Base-by-base conservation (phyloP, 2,888 invertebrate species). In the Drosophila greeni region DNA sequence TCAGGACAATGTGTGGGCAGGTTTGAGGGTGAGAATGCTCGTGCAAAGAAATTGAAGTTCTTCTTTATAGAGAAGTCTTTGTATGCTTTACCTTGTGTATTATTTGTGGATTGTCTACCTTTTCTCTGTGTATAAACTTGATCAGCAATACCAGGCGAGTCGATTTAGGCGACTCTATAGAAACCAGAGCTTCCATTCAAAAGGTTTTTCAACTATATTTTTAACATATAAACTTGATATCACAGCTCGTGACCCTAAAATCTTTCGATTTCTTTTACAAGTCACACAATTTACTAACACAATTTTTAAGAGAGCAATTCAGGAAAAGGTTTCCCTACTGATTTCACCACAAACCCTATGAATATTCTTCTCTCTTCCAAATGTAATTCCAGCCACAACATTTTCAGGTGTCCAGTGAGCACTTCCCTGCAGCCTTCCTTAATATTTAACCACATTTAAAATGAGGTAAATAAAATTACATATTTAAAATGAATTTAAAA, bases 401-500 rank as follows among this genome's bases (percentile, higher is more conserved):
- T 42, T 42, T 11, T 5, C 24, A n/a, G n/a, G 11, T 26, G 43
- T 12, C 26, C 43, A 16, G 16, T 16, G n/a, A 29, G 29, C 11
- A 11, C 29, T 29, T 29, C 11, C 11, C 11, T 11, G 29, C 8
- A 5, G 8, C 14, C 20, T 1, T 40, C 23, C 16, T 42, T 42
- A 42, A 42, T 42, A 42, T 42, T 18, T 29, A 29, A 29, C 14
- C 29, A 18, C 29, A 14, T 45, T 45, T 18, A 0, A 29, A 45
- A 29, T 5, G 12, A 45, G 29, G 2, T 7, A 29, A 31, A 47
- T 31, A 47, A 47, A 47, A 31, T 3, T 47, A 14, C 14, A 47
- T 47, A 31, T 47, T 47, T 31, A 31, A 47, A 47, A 20, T 47
- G 29, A 31, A 47, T 20, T 47, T 31, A 20, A 47, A 43, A 20